Evolutionary conservation across 2,797 vertebrate genomes (phyloP), one percentile per base, ranked within the genome.

Genomic region (Anguilla marmorata): DNA sequence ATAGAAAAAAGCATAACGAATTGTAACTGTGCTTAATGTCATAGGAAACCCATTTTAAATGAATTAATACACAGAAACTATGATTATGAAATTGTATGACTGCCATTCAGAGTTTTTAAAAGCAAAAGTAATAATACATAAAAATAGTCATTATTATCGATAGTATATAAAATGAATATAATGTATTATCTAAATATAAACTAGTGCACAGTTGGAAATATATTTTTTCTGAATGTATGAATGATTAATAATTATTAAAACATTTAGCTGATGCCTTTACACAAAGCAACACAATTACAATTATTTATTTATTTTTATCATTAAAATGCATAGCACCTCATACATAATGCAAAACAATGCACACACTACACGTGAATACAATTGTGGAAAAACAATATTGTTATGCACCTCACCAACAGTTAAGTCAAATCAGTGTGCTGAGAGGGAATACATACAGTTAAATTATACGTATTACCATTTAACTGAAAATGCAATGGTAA

Each of bases 281-380:
- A 24, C 63, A 69, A 69, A 58, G 56, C 56, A 58, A 69, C 63
- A 69, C 27, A 7, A 69, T 69, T 69, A 69, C n/a, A 69, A 27
- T 8, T n/a, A 27, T n/a, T 69, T 69, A 45, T 45, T 45, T 45
- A 45, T 69, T 69, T 69, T 69, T n/a, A 69, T 27, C n/a, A 69
- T 69, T 69, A 69, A 69, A 69, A 69, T 69, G 63, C 24, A 69
- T 69, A 69, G n/a, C 63, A 9, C 63, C 63, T 69, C 63, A 69
- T 69, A 69, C 24, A 69, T 69, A 69, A 69, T 69, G 0, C 63
- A 69, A n/a, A 69, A 69, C 63, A 69, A 69, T 69, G 19, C 24
- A n/a, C 63, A 27, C n/a, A 11, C n/a, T 27, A 69, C 63, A 9
- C 7, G 1, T 27, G 24, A 69, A 69, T 69, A 27, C 7, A 69